phyloP scores from a whole-genome alignment of 2,888 invertebrate genomes.

The Germaria angustata region DNA sequence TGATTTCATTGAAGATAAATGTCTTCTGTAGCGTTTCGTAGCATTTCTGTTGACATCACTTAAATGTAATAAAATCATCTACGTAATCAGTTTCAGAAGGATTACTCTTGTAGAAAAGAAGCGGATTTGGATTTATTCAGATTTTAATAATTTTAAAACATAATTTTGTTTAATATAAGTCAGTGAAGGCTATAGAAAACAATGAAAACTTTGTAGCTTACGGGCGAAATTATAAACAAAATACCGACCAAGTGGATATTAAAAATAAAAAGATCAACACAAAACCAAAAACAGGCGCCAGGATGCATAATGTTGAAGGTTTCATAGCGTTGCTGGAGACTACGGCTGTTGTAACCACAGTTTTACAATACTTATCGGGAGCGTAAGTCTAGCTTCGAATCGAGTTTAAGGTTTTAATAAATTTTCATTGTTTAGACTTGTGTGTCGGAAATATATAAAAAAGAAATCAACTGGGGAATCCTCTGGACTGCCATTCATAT shows the following conservation, averaged over 20 bases:
- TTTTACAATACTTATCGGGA: constrained; percentile 92
- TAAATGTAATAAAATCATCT: too few relatives aligned
- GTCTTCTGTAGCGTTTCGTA: too few relatives aligned
- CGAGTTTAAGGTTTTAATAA: neutral
- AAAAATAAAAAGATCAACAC: neutral
- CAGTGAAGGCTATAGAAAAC: neutral
- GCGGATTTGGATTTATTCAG: constrained; percentile 44
- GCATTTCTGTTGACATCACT: too few relatives aligned
- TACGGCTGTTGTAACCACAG: constrained; percentile 87
- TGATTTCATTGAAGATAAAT: too few relatives aligned
- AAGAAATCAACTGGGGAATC: constrained; percentile 89
- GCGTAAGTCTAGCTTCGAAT: constrained; percentile 83
- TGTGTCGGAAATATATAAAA: constrained; percentile 87
- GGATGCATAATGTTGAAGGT: constrained; percentile 64
- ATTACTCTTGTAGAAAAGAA: constrained; percentile 4
- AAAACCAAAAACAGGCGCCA: constrained; percentile 12
- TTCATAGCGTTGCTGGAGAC: constrained; percentile 75
- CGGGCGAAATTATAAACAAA: neutral
- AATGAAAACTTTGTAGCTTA: constrained; percentile 22
- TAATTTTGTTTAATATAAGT: constrained; percentile 7
- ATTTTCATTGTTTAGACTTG: constrained; percentile 81
- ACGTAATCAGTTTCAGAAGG: constrained; percentile 8
- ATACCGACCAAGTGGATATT: too few relatives aligned
- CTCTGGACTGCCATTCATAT: constrained; percentile 88
- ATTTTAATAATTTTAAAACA: constrained; percentile 29